These are phyloP conservation scores for Kryptolebias ocellatus DNA, from an alignment of 2,797 vertebrate genomes.

Conservation along the genomic window DNA sequence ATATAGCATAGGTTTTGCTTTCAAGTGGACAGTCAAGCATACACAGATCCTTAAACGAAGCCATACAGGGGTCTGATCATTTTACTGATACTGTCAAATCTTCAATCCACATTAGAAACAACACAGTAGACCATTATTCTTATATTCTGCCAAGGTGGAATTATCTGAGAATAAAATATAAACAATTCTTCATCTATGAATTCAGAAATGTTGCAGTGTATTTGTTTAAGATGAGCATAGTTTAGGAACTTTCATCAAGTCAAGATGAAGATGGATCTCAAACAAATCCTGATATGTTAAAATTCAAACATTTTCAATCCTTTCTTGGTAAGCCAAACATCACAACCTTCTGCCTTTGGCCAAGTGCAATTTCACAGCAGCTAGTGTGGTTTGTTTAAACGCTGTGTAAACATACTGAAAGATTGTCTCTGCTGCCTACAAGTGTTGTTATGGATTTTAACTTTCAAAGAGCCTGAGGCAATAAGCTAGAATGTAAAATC, in stretches of 20 bases:
- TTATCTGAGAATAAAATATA: slow-evolving; percentile 1
- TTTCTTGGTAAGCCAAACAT: slow-evolving; percentile 47
- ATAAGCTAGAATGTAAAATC: slow-evolving; percentile 66
- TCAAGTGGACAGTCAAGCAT: too few relatives aligned
- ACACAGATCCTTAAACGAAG: too few relatives aligned
- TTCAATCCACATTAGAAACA: too few relatives aligned
- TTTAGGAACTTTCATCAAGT: slow-evolving; percentile 6
- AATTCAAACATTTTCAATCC: slow-evolving; percentile 13
- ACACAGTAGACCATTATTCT: too few relatives aligned
- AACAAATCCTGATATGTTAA: slow-evolving; percentile 15
- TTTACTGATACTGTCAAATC: too few relatives aligned
- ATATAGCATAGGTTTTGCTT: too few relatives aligned
- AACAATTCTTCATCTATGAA: background rate
- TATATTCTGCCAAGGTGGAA: background rate
- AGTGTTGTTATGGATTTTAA: slow-evolving; percentile 69
- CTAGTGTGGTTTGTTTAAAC: slow-evolving; percentile 34
- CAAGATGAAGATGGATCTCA: slow-evolving; percentile 6
- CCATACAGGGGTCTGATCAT: too few relatives aligned
- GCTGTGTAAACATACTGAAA: slow-evolving; percentile 49
- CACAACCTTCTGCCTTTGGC: slow-evolving; percentile 33
- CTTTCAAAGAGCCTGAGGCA: slow-evolving; percentile 65
- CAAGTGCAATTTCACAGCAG: slow-evolving; percentile 32
- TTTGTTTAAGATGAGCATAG: slow-evolving; percentile 6
- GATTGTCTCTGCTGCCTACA: slow-evolving; percentile 27
- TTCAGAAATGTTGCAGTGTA: background rate